Conservation (phyloP, 2,888 invertebrate genomes). For the Argynnis bischoffii region DNA sequence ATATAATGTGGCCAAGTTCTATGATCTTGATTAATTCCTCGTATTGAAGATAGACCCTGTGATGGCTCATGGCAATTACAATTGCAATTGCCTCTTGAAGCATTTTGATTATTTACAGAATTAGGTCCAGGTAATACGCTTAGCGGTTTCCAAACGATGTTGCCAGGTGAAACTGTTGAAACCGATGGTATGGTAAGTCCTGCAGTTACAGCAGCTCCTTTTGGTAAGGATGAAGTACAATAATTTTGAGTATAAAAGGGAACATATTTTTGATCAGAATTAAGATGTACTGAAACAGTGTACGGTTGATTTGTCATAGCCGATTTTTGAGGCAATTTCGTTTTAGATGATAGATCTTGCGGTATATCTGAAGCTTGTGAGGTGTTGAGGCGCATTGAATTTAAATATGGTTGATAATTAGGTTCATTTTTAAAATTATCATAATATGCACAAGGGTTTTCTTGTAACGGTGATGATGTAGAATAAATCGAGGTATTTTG, state of each 20-base stretch:
- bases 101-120: constrained; percentile 28
- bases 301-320: constrained; percentile 15
- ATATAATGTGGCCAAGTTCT: constrained; percentile 53
- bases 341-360: constrained; percentile 47
- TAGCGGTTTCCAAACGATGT: constrained; percentile 59
- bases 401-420: not conserved
- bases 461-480: not conserved
- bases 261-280: constrained; percentile 31
- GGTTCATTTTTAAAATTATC: not conserved
- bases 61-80: constrained; percentile 54
- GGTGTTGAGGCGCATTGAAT: not conserved
- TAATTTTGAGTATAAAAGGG: constrained; percentile 48
- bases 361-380: constrained; percentile 37
- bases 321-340: constrained; percentile 7
- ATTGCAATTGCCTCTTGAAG: constrained; percentile 46
- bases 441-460: not conserved
- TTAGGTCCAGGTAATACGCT: constrained; percentile 46
- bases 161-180: constrained; percentile 41
- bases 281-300: constrained; percentile 15
- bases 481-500: not conserved
- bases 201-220: constrained; percentile 1
- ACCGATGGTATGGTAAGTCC: constrained; percentile 35
- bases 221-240: constrained; percentile 41
- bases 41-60: constrained; percentile 21
- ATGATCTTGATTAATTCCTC: constrained; percentile 37